phyloP scores from a whole-genome alignment of 2,113 vertebrate genomes.

The Paramormyrops kingsleyae region DNA sequence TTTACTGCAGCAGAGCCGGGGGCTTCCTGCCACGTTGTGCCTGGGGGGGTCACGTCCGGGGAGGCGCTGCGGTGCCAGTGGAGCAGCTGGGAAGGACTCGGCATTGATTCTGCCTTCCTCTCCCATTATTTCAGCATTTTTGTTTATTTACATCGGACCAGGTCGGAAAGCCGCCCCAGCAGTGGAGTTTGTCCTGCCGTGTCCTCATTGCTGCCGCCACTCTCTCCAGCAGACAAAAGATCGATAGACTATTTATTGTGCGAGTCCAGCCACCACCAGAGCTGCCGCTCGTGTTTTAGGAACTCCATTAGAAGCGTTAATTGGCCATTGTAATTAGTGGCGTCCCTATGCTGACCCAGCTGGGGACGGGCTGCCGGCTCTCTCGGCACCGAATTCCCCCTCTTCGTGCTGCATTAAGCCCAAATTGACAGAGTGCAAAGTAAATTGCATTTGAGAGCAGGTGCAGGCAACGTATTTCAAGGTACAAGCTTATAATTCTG shows the following conservation, averaged over 20 bases:
- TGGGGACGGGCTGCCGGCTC: neutral
- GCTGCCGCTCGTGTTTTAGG: neutral
- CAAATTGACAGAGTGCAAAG: neutral
- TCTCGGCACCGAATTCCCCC: neutral
- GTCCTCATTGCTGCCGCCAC: neutral
- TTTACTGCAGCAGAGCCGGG: too few relatives aligned
- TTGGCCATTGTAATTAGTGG: conserved; percentile 1
- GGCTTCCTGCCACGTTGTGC: neutral
- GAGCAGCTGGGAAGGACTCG: neutral
- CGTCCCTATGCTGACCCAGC: neutral
- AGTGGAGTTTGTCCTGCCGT: neutral
- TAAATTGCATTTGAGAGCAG: neutral
- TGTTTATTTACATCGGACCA: neutral
- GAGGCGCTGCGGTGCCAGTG: neutral
- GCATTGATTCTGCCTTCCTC: neutral
- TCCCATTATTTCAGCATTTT: neutral
- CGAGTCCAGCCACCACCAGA: neutral
- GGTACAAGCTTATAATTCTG: neutral
- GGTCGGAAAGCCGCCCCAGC: neutral
- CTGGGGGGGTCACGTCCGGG: neutral
- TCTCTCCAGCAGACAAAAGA: neutral
- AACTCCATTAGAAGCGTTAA: conserved; percentile 3
- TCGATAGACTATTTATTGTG: conserved; percentile 3
- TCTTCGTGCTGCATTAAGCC: neutral
- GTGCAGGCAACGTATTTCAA: neutral